Evolutionary conservation across 2,113 vertebrate species (phyloP), one percentile per base, ranked within the genome.

Genomic region (Nipponia nippon): DNA sequence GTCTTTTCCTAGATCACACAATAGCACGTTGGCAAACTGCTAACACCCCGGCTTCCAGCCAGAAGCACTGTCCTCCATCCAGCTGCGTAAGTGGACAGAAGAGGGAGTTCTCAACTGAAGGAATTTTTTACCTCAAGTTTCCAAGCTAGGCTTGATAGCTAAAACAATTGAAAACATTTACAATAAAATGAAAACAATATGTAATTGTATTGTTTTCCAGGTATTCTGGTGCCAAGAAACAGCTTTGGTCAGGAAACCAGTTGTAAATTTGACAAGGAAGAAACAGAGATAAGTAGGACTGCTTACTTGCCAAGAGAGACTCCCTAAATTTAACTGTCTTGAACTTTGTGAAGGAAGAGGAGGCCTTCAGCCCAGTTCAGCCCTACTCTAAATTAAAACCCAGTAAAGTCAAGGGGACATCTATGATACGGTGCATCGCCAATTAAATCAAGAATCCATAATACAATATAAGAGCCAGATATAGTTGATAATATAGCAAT

Each of bases 301-400:
- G 47, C 47, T 73, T 38, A 20, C n/a, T 81, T 88, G 96, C 96
- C 97, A 96, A 30, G 66, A 95, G 78, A 93, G 94, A 87, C 91
- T 97, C 95, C 95, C 87, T 94, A 93, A 94, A 95, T 83, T 88
- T 73, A 91, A 93, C 87, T 70, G 90, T 70, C 62, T 49, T 95
- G 89, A 96, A 52, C 93, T 89, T 38, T 62, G 72, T 4, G 81
- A 85, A 85, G 91, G 87, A 95, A 95, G 42, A 85, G n/a, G 32
- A 49, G 47, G 73, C 83, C 75, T 84, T 34, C 81, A 70, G 87
- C 78, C 67, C 67, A 34, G 73, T 15, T 49, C 77, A 73, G 47
- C 32, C 44, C 42, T 49, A 3, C 32, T 25, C 52, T 30, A 34
- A 94, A 65, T n/a, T 34, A 90, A 76, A 90, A 23, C 32, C 38